Evolutionary conservation across 2,888 invertebrate genomes (phyloP).

Genomic region (Odontomyia ornata): DNA sequence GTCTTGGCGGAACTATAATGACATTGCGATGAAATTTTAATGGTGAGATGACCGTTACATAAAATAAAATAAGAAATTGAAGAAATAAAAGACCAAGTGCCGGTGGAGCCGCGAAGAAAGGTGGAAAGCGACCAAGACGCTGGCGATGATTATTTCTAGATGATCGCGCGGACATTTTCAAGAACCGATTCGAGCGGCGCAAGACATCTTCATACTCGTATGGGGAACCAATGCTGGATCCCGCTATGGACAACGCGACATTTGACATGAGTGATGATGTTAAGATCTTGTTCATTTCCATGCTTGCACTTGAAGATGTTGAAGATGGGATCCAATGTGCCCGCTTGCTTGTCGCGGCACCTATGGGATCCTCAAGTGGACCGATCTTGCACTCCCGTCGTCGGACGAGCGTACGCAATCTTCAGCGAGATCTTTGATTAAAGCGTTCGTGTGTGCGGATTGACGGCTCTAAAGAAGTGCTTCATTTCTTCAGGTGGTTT

Average conservation of each 20-base stretch:
- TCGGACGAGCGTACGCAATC: neutral
- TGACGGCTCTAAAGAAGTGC: neutral
- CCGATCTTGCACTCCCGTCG: conserved; percentile 30
- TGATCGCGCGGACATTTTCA: conserved; percentile 27
- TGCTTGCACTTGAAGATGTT: conserved; percentile 21
- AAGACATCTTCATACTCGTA: conserved; percentile 30
- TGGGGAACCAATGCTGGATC: neutral
- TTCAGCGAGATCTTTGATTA: conserved; percentile 18
- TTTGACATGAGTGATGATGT: conserved; percentile 44
- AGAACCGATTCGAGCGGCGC: conserved; percentile 2
- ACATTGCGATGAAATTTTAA: conserved; percentile 27
- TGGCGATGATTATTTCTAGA: conserved; percentile 21
- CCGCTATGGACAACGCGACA: conserved; percentile 39
- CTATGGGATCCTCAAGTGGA: conserved; percentile 29
- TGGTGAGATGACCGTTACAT: conserved; percentile 37
- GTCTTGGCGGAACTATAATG: conserved; percentile 31
- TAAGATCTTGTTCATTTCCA: conserved; percentile 43
- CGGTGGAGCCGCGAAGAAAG: neutral
- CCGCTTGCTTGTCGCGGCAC: conserved; percentile 19
- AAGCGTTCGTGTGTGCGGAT: neutral
- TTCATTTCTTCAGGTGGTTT: neutral
- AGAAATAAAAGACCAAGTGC: neutral
- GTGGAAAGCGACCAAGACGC: conserved; percentile 15
- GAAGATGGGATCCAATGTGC: conserved; percentile 10
- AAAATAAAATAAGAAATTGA: conserved; percentile 10